phyloP scores from a whole-genome alignment of 2,888 invertebrate species.

The Strigamia maritima region DNA sequence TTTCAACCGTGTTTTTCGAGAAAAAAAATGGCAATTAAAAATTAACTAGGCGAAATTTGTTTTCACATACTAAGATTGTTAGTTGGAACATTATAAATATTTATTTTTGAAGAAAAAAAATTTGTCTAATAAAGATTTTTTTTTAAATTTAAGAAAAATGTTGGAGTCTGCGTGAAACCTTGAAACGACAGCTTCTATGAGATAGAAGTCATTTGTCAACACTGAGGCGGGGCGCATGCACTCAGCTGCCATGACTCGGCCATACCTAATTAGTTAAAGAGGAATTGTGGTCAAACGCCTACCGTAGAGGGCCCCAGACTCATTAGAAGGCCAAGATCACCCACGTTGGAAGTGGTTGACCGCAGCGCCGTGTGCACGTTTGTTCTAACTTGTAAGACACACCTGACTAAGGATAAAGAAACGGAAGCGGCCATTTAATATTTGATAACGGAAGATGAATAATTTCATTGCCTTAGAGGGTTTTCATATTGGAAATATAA shows the following conservation, averaged over 20 bases:
- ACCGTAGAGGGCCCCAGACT: background rate
- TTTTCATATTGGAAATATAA: too few relatives aligned
- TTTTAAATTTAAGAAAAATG: too few relatives aligned
- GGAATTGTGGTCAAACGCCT: conserved; percentile 15
- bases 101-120: too few relatives aligned
- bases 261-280: conserved; percentile 10
- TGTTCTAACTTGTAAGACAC: background rate
- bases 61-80: too few relatives aligned
- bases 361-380: conserved; percentile 5
- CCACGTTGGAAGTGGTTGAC: conserved; percentile 15
- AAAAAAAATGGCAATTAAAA: too few relatives aligned
- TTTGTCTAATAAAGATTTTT: too few relatives aligned
- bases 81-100: too few relatives aligned
- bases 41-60: too few relatives aligned
- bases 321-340: conserved; percentile 10
- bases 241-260: conserved; percentile 1
- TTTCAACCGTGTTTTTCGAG: background rate
- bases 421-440: background rate
- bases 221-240: conserved; percentile 15
- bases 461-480: background rate
- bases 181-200: conserved; percentile 5
- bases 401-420: background rate
- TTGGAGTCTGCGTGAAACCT: background rate
- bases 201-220: conserved; percentile 5
- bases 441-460: background rate